Conservation (phyloP, 2,113 vertebrate genomes). For the Anseranas semipalmata region DNA sequence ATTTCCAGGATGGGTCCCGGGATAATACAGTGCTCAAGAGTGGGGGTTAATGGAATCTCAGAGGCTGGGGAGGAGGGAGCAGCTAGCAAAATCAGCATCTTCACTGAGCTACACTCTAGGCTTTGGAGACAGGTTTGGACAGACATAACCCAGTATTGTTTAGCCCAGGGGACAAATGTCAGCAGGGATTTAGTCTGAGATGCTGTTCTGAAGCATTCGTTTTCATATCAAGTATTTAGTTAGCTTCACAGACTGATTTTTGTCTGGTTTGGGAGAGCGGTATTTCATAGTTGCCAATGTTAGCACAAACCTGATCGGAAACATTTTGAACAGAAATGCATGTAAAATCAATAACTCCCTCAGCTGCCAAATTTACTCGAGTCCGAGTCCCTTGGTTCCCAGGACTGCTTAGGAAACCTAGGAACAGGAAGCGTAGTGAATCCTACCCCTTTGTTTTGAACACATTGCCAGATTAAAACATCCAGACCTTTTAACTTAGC, state of each 20-base stretch:
- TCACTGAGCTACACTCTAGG: not conserved
- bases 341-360: not conserved
- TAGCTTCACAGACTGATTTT: not conserved
- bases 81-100: conserved; percentile 41
- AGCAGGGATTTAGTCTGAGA: conserved; percentile 24
- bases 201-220: not conserved
- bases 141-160: not conserved
- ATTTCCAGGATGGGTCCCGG: not conserved
- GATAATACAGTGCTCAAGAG: not conserved
- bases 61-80: conserved; percentile 21
- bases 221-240: not conserved
- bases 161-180: conserved; percentile 45
- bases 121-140: conserved; percentile 13
- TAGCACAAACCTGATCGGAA: conserved; percentile 8
- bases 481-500: not conserved
- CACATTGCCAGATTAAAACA: not conserved
- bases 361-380: not conserved
- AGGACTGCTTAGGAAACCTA: not conserved
- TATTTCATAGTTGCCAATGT: not conserved
- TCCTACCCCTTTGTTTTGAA: not conserved
- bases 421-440: not conserved
- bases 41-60: not conserved
- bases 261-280: not conserved
- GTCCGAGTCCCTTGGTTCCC: not conserved
- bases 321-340: not conserved